Conservation (phyloP, 2,113 vertebrate species). For the Odontophorus gujanensis region DNA sequence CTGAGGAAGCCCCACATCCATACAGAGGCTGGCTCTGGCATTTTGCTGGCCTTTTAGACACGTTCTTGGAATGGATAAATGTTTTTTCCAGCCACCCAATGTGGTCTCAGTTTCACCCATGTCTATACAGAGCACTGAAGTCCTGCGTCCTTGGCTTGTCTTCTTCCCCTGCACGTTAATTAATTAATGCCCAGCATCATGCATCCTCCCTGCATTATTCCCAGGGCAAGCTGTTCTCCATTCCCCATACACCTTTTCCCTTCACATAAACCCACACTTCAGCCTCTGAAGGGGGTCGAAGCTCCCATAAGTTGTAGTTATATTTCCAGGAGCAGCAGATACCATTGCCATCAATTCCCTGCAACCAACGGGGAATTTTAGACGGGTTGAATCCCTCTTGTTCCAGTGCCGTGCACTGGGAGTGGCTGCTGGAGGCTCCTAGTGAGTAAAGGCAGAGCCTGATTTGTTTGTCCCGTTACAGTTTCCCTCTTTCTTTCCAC, state of each 20-base stretch:
- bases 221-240: not conserved
- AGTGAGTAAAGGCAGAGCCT: not conserved
- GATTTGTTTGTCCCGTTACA: not conserved
- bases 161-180: not conserved
- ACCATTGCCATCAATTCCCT: not conserved
- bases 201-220: not conserved
- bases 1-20: not conserved
- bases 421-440: not conserved
- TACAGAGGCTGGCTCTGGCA: not conserved
- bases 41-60: not conserved
- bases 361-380: not conserved
- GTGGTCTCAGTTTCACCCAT: not conserved
- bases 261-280: not conserved
- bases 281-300: not conserved
- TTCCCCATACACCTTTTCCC: not conserved
- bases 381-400: not conserved
- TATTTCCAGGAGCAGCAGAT: not conserved
- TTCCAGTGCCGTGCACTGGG: not conserved
- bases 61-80: not conserved
- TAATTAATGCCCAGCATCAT: not conserved
- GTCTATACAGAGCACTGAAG: not conserved
- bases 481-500: conserved; percentile 38
- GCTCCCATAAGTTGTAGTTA: not conserved
- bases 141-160: not conserved
- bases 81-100: not conserved